A percentile compares a stretch with the other conserved stretches of the same genome.
These are phyloP conservation scores for Indicator maculatus DNA, from an alignment of 2,113 vertebrate species.

Conservation along the genomic window DNA sequence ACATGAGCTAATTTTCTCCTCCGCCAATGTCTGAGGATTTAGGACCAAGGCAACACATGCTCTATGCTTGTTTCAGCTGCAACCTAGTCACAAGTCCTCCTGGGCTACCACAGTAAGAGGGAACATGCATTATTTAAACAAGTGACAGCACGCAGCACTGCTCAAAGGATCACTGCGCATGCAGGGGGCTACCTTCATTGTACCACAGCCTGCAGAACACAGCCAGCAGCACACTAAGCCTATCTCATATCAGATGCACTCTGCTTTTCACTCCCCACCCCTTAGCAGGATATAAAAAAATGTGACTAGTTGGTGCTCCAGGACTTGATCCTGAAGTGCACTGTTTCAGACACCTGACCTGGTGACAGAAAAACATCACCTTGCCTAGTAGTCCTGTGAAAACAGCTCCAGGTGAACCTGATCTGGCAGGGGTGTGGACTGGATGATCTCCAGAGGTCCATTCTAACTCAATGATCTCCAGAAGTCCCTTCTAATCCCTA, in stretches of 20 bases:
- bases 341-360: neutral
- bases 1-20: neutral
- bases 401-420: too few relatives aligned
- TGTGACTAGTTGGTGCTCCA: fast-evolving
- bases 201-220: neutral
- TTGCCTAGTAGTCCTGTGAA: too few relatives aligned
- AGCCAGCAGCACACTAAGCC: neutral
- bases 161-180: fast-evolving
- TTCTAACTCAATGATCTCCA: too few relatives aligned
- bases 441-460: too few relatives aligned
- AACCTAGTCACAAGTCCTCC: neutral
- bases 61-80: neutral
- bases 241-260: fast-evolving
- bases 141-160: fast-evolving
- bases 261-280: neutral
- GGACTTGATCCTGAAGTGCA: fast-evolving
- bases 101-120: neutral
- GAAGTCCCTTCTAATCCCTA: too few relatives aligned
- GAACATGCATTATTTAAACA: neutral
- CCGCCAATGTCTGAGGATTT: neutral
- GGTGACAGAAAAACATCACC: neutral
- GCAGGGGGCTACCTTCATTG: fast-evolving
- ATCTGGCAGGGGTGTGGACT: too few relatives aligned
- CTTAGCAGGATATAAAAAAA: neutral
- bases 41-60: fast-evolving